Evolutionary conservation across 1,140 invertebrate genomes (phyloP).

Genomic region (Idris sp.): DNA sequence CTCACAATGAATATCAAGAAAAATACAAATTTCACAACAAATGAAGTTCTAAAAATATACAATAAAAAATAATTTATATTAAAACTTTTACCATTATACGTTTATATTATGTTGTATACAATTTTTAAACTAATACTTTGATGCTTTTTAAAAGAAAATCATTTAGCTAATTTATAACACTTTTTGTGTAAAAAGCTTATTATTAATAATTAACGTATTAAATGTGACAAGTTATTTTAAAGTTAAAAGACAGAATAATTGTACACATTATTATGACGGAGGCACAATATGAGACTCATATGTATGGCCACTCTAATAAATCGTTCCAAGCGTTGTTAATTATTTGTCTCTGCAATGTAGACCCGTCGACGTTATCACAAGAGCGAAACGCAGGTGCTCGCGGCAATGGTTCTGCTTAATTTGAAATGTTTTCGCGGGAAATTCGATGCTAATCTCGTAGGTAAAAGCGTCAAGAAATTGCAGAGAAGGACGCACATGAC

Average conservation of each 20-base stretch:
- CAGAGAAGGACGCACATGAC: slow-evolving; percentile 29
- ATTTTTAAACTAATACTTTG: too few species aligned
- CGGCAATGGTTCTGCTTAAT: slow-evolving; percentile 63
- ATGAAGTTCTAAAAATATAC: too few species aligned
- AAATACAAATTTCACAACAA: too few species aligned
- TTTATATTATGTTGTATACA: too few species aligned
- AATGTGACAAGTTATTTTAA: slow-evolving; percentile 16
- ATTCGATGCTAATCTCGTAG: slow-evolving; percentile 64
- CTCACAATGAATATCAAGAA: too few species aligned
- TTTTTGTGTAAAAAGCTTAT: too few species aligned
- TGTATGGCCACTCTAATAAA: slow-evolving; percentile 50
- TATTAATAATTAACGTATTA: slow-evolving; percentile 9
- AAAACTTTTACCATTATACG: too few species aligned
- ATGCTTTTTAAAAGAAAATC: too few species aligned
- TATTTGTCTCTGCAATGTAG: slow-evolving; percentile 55
- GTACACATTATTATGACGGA: slow-evolving; percentile 27
- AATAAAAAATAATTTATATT: too few species aligned
- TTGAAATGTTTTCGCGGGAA: slow-evolving; percentile 64
- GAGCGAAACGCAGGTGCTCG: slow-evolving; percentile 55
- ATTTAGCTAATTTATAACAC: too few species aligned
- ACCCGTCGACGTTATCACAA: slow-evolving; percentile 55
- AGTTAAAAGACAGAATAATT: slow-evolving; percentile 30
- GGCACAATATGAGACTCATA: slow-evolving; percentile 46
- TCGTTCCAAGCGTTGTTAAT: slow-evolving; percentile 52
- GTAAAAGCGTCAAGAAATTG: slow-evolving; percentile 55